phyloP scores from a whole-genome alignment of 2,888 invertebrate genomes.

The Amiota communis region DNA sequence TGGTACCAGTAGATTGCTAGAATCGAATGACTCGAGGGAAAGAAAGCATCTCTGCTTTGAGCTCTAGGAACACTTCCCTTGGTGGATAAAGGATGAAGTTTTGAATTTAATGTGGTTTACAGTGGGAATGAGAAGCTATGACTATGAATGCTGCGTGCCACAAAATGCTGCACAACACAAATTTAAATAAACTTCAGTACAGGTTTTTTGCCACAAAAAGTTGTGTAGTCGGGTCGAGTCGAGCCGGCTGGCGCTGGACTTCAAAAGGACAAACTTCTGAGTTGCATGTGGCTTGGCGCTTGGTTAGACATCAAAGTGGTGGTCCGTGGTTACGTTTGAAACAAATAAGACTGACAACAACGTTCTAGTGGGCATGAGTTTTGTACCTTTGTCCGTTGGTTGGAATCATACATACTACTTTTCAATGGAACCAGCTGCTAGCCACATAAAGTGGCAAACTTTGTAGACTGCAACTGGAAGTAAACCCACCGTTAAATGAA shows the following conservation, averaged over 20 bases:
- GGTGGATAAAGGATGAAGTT: no score
- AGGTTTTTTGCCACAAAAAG: no score
- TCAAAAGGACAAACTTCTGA: conserved; percentile 9
- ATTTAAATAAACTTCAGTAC: conserved; percentile 11
- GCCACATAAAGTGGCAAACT: conserved; percentile 33
- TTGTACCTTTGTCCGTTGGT: no score
- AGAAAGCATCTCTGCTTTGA: neutral
- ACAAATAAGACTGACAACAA: neutral
- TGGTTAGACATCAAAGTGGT: conserved; percentile 19
- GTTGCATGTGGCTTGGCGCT: conserved; percentile 4
- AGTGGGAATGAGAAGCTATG: no score
- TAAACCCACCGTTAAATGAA: neutral
- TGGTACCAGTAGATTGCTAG: neutral
- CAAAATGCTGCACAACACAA: neutral
- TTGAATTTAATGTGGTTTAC: no score
- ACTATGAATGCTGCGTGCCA: neutral
- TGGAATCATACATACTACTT: neutral
- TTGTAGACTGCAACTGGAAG: conserved; percentile 26
- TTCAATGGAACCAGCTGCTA: neutral
- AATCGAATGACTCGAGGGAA: conserved; percentile 1
- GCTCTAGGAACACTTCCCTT: no score
- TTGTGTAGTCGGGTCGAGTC: no score
- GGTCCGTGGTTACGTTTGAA: neutral
- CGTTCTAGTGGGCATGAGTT: no score
- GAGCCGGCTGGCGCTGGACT: no score